phyloP scores from a whole-genome alignment of 2,797 vertebrate genomes.

The Enteromius argenteus region DNA sequence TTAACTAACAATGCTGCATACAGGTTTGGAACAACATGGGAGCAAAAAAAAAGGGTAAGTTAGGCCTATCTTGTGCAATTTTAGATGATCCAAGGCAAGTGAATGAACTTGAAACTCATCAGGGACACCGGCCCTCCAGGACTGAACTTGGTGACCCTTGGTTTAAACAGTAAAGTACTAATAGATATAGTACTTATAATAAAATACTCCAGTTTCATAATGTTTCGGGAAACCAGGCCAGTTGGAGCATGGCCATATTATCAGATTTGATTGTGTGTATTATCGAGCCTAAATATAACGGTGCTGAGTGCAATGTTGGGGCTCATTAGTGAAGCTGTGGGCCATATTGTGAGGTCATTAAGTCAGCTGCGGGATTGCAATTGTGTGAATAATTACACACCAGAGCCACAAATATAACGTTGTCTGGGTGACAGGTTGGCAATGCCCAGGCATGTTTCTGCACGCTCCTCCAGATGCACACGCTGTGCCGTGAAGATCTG shows the following conservation, averaged over 20 bases:
- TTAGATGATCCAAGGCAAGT: not conserved
- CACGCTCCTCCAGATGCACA: conserved; percentile 49
- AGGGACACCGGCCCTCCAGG: too few relatives aligned
- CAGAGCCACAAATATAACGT: conserved; percentile 23
- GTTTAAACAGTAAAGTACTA: not conserved
- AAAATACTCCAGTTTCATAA: not conserved
- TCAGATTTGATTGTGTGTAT: conserved; percentile 25
- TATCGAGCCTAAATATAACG: conserved; percentile 37
- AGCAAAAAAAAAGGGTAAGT: not conserved
- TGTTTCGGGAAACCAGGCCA: not conserved
- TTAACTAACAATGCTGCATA: not conserved
- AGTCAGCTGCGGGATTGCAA: not conserved
- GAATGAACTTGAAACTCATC: not conserved
- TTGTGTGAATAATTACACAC: conserved; percentile 57
- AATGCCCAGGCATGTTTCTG: conserved; percentile 60
- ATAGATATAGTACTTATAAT: not conserved
- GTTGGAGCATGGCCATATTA: not conserved
- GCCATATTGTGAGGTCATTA: conserved; percentile 44
- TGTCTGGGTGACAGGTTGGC: conserved; percentile 42
- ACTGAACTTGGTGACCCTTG: too few relatives aligned
- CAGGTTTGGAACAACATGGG: not conserved
- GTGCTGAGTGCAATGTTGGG: conserved; percentile 16
- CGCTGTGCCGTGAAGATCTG: conserved; percentile 53
- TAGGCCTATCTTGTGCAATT: not conserved
- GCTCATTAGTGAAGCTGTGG: conserved; percentile 45